Percentiles rank a stretch among this genome's conserved stretches.
Evolutionary conservation across 2,797 vertebrate genomes (phyloP).

Genomic region (Rousettus madagascariensis): DNA sequence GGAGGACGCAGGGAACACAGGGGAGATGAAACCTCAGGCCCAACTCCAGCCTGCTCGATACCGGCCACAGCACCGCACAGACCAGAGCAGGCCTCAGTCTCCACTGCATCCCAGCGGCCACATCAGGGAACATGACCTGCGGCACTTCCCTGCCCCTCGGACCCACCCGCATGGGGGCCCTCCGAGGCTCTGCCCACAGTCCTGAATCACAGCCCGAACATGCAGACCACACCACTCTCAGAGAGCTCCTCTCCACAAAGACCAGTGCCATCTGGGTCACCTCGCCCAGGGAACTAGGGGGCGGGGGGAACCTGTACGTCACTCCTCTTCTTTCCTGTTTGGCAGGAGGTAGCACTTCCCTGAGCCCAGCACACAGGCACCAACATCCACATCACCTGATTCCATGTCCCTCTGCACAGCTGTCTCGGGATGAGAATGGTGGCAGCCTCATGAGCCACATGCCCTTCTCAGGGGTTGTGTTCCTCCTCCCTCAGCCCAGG

Average conservation of each 20-base stretch:
- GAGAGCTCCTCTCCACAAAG: neutral
- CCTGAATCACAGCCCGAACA: neutral
- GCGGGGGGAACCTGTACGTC: neutral
- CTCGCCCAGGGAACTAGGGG: neutral
- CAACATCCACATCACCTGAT: neutral
- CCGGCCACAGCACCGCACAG: neutral
- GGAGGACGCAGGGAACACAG: neutral
- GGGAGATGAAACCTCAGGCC: neutral
- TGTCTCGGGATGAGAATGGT: too few relatives aligned
- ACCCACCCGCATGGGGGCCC: neutral
- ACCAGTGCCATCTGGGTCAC: neutral
- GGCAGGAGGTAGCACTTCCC: neutral
- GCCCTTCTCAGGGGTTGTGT: neutral
- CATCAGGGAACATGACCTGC: neutral
- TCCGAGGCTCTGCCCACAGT: neutral
- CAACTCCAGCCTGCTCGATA: neutral
- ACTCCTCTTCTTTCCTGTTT: neutral
- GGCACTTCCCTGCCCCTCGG: accelerated
- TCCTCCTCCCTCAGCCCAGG: neutral
- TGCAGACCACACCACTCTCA: accelerated
- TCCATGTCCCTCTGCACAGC: neutral
- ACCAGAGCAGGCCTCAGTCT: neutral
- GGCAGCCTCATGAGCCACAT: neutral
- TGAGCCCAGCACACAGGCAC: too few relatives aligned
- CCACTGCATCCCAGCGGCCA: accelerated